Conservation (phyloP, 2,888 invertebrate species). For the Drosophila infuscata region DNA sequence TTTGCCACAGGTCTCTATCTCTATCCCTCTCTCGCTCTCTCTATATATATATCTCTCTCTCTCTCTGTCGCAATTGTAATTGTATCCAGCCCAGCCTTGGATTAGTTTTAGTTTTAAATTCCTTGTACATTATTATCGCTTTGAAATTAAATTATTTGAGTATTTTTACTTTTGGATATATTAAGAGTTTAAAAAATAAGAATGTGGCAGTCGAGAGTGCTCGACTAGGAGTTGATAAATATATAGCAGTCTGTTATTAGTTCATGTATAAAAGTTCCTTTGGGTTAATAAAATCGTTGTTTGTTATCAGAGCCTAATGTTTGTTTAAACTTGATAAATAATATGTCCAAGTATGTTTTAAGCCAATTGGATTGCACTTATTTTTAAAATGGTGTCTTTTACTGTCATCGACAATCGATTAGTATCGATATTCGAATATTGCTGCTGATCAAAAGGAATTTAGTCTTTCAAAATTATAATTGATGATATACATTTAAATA, state of each 20-base stretch:
- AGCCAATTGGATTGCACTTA: not conserved
- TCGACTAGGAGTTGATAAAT: not conserved
- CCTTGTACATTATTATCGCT: not conserved
- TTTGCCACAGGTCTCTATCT: conserved; percentile 20
- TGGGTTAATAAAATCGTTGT: not conserved
- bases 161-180: not conserved
- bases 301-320: not conserved
- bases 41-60: not conserved
- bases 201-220: not conserved
- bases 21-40: not conserved
- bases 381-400: not conserved
- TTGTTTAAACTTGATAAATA: not conserved
- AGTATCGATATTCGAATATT: not conserved
- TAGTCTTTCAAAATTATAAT: too few relatives aligned
- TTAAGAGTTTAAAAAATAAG: not conserved
- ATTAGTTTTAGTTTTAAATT: conserved; percentile 9
- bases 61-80: conserved; percentile 18
- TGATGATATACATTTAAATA: too few relatives aligned
- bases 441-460: not conserved
- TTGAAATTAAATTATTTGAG: not conserved
- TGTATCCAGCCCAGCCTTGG: conserved; percentile 10
- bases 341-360: not conserved
- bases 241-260: not conserved
- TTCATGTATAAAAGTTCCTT: not conserved
- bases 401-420: not conserved